These are phyloP conservation scores for Peromyscus polionotus DNA, from an alignment of 2,113 vertebrate genomes.

Conservation along the genomic window DNA sequence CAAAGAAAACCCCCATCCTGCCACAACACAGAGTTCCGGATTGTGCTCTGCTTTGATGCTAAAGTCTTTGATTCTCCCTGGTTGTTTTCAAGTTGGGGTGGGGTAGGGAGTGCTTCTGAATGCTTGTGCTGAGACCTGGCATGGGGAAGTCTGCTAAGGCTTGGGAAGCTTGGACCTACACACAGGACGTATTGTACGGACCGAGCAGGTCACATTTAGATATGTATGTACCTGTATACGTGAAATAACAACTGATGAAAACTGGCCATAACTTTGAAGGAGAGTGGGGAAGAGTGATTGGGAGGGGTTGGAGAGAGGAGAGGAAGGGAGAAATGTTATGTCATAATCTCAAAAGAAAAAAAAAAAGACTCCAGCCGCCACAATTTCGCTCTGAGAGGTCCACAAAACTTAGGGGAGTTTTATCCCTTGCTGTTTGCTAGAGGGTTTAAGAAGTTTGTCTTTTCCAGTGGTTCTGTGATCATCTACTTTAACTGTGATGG, in stretches of 20 bases:
- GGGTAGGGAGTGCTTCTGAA: not conserved
- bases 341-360: not conserved
- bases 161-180: not conserved
- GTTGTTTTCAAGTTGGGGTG: conserved; percentile 61
- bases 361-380: not conserved
- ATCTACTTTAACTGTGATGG: not conserved
- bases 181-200: not conserved
- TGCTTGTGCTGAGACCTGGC: not conserved
- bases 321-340: not conserved
- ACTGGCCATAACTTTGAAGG: not conserved
- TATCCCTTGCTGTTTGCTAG: too few relatives aligned
- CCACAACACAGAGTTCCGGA: conserved; percentile 71
- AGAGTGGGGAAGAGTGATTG: not conserved
- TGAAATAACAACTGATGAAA: not conserved
- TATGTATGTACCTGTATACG: too few relatives aligned
- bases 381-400: too few relatives aligned
- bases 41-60: conserved; percentile 70
- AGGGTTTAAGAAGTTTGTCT: not conserved
- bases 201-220: not conserved
- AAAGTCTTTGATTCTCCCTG: conserved; percentile 50
- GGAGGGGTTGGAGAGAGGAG: not conserved
- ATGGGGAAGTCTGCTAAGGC: not conserved
- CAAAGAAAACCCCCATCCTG: conserved; percentile 72
- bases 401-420: too few relatives aligned
- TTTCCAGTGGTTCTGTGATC: not conserved